Evolutionary conservation across 2,888 invertebrate genomes (phyloP).

Genomic region (Meteorus colon): DNA sequence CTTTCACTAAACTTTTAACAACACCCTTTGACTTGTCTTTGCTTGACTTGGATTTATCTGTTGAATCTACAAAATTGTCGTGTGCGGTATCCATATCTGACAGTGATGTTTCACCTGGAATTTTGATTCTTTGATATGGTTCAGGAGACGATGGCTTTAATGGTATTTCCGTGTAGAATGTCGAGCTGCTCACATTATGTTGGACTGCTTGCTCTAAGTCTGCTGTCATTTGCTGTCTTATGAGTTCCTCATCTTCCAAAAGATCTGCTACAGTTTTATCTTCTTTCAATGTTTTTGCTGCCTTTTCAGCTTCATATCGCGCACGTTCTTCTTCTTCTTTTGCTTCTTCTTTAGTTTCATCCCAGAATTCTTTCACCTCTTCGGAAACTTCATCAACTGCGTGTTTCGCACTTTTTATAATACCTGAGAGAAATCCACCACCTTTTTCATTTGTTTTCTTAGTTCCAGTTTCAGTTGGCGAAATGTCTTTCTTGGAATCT

Average conservation of each 20-base stretch:
- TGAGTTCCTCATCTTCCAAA: background rate
- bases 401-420: constrained; percentile 51
- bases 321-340: constrained; percentile 44
- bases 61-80: constrained; percentile 46
- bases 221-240: constrained; percentile 9
- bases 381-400: constrained; percentile 49
- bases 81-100: constrained; percentile 50
- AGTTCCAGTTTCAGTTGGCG: constrained; percentile 38
- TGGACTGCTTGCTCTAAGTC: constrained; percentile 5
- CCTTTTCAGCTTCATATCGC: constrained; percentile 53
- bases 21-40: constrained; percentile 58
- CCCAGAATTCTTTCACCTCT: constrained; percentile 46
- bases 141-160: constrained; percentile 13
- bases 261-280: constrained; percentile 27
- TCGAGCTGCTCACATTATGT: background rate
- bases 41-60: constrained; percentile 52
- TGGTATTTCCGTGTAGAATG: constrained; percentile 13
- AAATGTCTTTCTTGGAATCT: constrained; percentile 40
- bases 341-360: constrained; percentile 48
- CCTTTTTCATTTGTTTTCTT: constrained; percentile 50
- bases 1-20: constrained; percentile 59
- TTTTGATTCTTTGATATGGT: background rate
- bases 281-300: constrained; percentile 56
- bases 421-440: constrained; percentile 51
- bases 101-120: constrained; percentile 45